Evolutionary conservation across 2,888 invertebrate genomes (phyloP).

Genomic region (Cephus pygmeus): DNA sequence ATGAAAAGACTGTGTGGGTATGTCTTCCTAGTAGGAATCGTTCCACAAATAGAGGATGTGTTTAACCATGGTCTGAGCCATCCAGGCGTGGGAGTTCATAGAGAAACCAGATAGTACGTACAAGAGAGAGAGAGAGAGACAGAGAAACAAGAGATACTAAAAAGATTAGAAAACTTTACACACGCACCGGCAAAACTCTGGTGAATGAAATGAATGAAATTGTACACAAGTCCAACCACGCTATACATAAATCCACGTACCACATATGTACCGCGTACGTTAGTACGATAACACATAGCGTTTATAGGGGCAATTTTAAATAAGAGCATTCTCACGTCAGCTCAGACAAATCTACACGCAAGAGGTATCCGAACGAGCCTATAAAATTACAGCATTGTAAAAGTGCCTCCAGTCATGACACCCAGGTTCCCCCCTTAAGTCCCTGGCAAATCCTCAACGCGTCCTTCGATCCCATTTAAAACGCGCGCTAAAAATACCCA

Average conservation of each 20-base stretch:
- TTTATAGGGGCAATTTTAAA: neutral
- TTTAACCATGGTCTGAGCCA: constrained; percentile 3
- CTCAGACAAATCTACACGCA: neutral
- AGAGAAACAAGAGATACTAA: neutral
- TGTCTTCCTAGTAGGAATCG: constrained; percentile 17
- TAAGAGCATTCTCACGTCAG: neutral
- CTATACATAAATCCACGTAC: neutral
- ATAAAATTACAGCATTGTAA: neutral
- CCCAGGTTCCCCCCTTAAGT: neutral
- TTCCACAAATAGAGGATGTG: constrained; percentile 31
- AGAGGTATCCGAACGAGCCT: neutral
- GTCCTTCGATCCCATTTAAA: neutral
- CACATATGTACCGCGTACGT: neutral
- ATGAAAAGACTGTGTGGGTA: neutral
- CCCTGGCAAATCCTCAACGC: neutral
- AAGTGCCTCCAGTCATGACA: neutral
- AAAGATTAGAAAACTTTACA: neutral
- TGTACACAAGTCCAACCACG: neutral
- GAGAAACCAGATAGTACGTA: neutral
- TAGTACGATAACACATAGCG: neutral
- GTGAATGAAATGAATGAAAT: neutral
- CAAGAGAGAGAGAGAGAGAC: neutral
- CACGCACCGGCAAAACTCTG: neutral
- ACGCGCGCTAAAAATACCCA: neutral
- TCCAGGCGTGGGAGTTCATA: neutral